Percentiles rank a stretch among this genome's conserved stretches.
These are phyloP conservation scores for Sceliomorpha sp. DNA, from an alignment of 2,888 invertebrate genomes.

Conservation along the genomic window DNA sequence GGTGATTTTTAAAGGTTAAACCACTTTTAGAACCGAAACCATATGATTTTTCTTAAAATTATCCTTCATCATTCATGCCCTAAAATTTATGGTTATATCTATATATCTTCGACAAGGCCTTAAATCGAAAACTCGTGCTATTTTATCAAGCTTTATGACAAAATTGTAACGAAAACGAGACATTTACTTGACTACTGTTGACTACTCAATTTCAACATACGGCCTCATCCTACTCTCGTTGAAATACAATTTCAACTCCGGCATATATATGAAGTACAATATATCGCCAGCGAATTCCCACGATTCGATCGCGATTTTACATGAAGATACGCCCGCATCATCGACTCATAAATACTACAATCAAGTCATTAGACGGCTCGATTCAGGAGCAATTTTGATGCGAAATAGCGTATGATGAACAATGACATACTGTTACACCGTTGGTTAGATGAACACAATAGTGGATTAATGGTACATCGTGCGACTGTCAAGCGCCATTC, in stretches of 20 bases:
- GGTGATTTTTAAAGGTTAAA: too few species aligned
- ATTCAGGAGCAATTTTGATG: slow-evolving; percentile 48
- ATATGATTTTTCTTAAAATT: too few species aligned
- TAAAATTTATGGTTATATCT: too few species aligned
- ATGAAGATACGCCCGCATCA: slow-evolving; percentile 49
- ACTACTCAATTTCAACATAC: neutral
- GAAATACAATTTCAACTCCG: neutral
- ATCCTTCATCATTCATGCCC: too few species aligned
- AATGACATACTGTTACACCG: slow-evolving; percentile 21
- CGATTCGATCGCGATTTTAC: slow-evolving; percentile 27
- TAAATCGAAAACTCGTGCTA: too few species aligned
- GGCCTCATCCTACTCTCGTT: slow-evolving; percentile 33
- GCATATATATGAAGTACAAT: slow-evolving; percentile 3
- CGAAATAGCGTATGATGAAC: slow-evolving; percentile 25
- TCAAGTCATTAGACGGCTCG: slow-evolving; percentile 38
- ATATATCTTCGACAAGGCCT: too few species aligned
- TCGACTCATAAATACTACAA: slow-evolving; percentile 39
- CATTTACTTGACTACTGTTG: too few species aligned
- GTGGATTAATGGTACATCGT: slow-evolving; percentile 27
- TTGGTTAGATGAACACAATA: slow-evolving; percentile 13
- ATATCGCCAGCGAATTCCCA: slow-evolving; percentile 16
- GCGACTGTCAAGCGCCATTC: slow-evolving; percentile 9
- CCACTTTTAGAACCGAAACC: too few species aligned
- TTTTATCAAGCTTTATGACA: too few species aligned
- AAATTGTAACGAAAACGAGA: too few species aligned